Base-by-base conservation (phyloP, 2,888 invertebrate genomes). In the Rhingia campestris region DNA sequence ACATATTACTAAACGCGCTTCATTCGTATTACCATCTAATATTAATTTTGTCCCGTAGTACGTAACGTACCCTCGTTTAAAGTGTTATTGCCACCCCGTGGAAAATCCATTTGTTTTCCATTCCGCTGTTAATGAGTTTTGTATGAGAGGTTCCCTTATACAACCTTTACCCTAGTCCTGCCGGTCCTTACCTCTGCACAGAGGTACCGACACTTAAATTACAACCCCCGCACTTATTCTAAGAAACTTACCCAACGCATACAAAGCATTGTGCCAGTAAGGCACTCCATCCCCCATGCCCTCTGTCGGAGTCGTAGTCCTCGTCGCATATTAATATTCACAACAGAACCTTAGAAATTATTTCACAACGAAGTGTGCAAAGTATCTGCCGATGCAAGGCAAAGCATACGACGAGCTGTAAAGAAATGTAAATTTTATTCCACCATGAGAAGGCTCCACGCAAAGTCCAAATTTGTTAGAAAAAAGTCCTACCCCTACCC, bases 81-180 rank as follows among this genome's bases (percentile, higher is more conserved):
- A 80, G 59, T 61, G 80, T 80, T 84, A 84, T 84, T 84, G 80
- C 84, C 61, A 84, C 66, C 74, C 84, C 84, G 84, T 80, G 80
- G 84, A 84, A 85, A 85, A 85, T 75, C 80, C 85, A 85, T 85
- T 85, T 85, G 85, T 85, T 85, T 85, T 85, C 81, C 81, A 85
- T 81, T 76, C 56, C 72, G 81, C 81, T 85, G 74, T 85, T 85
- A 85, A 85, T 85, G 85, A 85, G 81, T 85, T 85, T 85, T 76
- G 72, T 85, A 22, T 22, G 22, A 22, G 22, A 22, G 22, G 22
- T 22, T 22, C 22, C 22, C 22, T 22, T 22, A 22, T 22, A 75
- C 61, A 67, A 39, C 37, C 45, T 53, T 43, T 41, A 47, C 22
- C 45, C 45, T 54, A 14, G 30, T 6, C 32, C 6, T 12, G 51